Evolutionary conservation across 2,888 invertebrate genomes (phyloP), one percentile per base, ranked within the genome.

Genomic region (Drosophila rellima): DNA sequence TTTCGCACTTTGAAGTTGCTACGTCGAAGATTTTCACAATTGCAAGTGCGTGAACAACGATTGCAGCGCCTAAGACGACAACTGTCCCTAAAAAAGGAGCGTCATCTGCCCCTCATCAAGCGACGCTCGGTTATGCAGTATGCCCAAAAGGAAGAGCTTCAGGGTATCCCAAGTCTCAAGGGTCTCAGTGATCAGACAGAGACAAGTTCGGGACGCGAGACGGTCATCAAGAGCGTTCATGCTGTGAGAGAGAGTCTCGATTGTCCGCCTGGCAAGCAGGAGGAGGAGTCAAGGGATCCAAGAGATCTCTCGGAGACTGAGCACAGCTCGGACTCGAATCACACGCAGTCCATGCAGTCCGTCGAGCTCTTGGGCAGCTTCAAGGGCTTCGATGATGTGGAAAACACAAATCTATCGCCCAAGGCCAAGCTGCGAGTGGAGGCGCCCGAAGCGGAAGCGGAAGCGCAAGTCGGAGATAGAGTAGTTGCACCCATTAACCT

Each of bases 81-180:
- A 13, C 39, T 89, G 45, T 55, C 70, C 1, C 59, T 67, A 4
- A 51, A 74, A 10, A 82, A 70, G 45, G 88, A 90, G 51, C 81
- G 80, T 6, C 82, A 78, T 35, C 63, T 90, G 60, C 90, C 90
- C 0, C 62, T 89, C 3, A 90, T 89, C 17, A 91, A 90, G 64
- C 72, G 88, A 13, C 80, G 81, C 52, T 88, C 80, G 8, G 75
- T 75, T 3, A 87, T 85, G 59, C 73, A 85, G 31, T 81, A 44
- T 2, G 37, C 47, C 4, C 35, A 50, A 13, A n/a, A 42, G 7
- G 48, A 39, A 11, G 20, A 31, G 31, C 61, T 44, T 3, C 47
- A 6, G 23, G 23, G 8, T 31, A 44, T 54, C 0, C 48, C 55
- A 10, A 90, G 89, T 4, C 74, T 91, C 2, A 90, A 87, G 70